phyloP scores from a whole-genome alignment of 1,140 invertebrate genomes.

The Phymorhynchus buccinoides region DNA sequence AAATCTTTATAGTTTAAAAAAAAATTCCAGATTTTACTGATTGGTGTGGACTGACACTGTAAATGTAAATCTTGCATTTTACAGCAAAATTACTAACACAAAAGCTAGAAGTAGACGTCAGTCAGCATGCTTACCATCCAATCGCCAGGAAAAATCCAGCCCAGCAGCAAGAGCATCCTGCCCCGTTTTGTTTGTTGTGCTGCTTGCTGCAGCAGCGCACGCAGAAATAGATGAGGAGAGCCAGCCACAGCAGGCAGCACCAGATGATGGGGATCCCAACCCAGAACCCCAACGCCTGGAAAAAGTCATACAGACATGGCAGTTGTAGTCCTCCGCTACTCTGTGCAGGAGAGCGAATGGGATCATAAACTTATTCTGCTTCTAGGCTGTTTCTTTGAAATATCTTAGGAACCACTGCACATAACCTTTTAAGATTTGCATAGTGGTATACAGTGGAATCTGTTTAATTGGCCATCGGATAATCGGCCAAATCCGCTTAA shows the following conservation, averaged over 20 bases:
- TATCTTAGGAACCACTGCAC: no score
- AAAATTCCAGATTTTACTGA: no score
- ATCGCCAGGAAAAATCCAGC: constrained; percentile 36
- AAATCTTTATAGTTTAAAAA: no score
- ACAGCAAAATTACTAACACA: background rate
- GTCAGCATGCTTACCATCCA: constrained; percentile 35
- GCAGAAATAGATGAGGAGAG: constrained; percentile 88
- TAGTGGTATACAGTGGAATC: no score
- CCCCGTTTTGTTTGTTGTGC: constrained; percentile 86
- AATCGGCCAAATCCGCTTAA: no score
- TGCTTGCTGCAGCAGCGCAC: constrained; percentile 91
- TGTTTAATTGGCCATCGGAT: no score
- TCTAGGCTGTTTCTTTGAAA: no score
- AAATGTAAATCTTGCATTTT: no score
- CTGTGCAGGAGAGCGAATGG: no score
- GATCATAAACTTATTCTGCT: no score
- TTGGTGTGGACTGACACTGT: no score
- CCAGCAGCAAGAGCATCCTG: constrained; percentile 79
- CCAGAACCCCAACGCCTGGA: constrained; percentile 90
- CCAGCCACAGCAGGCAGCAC: constrained; percentile 88
- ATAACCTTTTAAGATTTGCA: no score
- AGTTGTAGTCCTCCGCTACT: background rate
- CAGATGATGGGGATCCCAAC: constrained; percentile 91
- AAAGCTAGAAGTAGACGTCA: background rate
- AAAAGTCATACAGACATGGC: constrained; percentile 54